These are phyloP conservation scores for Scomber colias DNA, from an alignment of 2,113 vertebrate species.

Conservation along the genomic window DNA sequence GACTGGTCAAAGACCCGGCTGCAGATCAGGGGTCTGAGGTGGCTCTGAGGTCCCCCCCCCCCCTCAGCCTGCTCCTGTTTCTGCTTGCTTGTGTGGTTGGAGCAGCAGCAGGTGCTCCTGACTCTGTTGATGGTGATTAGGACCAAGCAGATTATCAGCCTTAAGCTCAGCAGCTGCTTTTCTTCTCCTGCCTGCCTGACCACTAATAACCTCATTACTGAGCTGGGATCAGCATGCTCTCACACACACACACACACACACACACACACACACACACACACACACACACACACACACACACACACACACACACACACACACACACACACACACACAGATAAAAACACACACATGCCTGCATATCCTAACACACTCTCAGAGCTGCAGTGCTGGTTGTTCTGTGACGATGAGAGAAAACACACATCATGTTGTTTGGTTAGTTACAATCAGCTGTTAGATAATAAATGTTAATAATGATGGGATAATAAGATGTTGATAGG, in stretches of 20 bases:
- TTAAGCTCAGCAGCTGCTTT: slow-evolving; percentile 79
- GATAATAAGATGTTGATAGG: too few species aligned
- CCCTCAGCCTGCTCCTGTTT: neutral
- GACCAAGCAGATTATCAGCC: slow-evolving; percentile 80
- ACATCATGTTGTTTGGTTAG: neutral
- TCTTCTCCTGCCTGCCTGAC: slow-evolving; percentile 73
- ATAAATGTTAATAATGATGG: too few species aligned
- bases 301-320: too few species aligned
- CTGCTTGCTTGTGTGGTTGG: slow-evolving; percentile 24
- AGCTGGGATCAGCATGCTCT: slow-evolving; percentile 69
- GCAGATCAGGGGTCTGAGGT: neutral
- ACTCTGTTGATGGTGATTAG: slow-evolving; percentile 82
- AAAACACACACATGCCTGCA: too few species aligned
- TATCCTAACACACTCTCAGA: neutral
- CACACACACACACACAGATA: too few species aligned
- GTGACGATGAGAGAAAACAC: neutral
- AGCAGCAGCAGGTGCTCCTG: slow-evolving; percentile 79
- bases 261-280: slow-evolving; percentile 25
- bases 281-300: slow-evolving; percentile 1
- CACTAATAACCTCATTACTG: slow-evolving; percentile 78
- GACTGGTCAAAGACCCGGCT: neutral
- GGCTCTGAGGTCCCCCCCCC: neutral
- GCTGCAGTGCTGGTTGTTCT: neutral
- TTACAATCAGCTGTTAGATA: neutral
- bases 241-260: slow-evolving; percentile 23